Percentiles rank a stretch among this genome's conserved stretches.
phyloP scores from a whole-genome alignment of 2,888 invertebrate species.

The Nomada lathburiana region DNA sequence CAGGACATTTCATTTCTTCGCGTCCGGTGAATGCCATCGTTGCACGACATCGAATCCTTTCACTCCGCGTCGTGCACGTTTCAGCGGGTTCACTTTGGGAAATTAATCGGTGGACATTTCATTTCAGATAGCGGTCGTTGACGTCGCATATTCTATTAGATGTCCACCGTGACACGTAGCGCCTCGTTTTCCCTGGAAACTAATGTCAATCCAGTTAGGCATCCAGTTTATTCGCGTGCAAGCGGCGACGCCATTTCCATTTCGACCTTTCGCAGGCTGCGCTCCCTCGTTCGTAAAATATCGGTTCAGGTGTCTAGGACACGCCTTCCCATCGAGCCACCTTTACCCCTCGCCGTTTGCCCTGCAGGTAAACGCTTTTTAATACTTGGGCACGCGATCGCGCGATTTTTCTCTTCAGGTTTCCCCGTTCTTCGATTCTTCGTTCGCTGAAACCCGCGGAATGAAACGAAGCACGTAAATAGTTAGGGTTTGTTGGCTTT shows the following conservation, averaged over 20 bases:
- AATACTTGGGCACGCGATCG: neutral
- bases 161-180: neutral
- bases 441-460: neutral
- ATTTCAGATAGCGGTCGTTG: conserved; percentile 30
- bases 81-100: conserved; percentile 38
- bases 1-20: conserved; percentile 19
- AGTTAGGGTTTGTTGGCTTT: conserved; percentile 14
- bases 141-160: neutral
- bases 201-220: conserved; percentile 6
- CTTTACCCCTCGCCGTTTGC: neutral
- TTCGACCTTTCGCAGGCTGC: neutral
- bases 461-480: conserved; percentile 31
- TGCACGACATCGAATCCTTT: conserved; percentile 29
- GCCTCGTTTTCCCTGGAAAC: neutral
- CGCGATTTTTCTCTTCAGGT: neutral
- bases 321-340: neutral
- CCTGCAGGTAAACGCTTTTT: neutral
- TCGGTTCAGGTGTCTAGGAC: neutral
- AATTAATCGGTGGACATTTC: conserved; percentile 44
- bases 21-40: conserved; percentile 17
- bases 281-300: neutral
- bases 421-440: neutral
- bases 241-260: neutral
- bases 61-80: conserved; percentile 2
- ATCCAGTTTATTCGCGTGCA: neutral